Evolutionary conservation across 2,797 vertebrate genomes (phyloP), one percentile per base, ranked within the genome.

Genomic region (Peromyscus melanophrys): DNA sequence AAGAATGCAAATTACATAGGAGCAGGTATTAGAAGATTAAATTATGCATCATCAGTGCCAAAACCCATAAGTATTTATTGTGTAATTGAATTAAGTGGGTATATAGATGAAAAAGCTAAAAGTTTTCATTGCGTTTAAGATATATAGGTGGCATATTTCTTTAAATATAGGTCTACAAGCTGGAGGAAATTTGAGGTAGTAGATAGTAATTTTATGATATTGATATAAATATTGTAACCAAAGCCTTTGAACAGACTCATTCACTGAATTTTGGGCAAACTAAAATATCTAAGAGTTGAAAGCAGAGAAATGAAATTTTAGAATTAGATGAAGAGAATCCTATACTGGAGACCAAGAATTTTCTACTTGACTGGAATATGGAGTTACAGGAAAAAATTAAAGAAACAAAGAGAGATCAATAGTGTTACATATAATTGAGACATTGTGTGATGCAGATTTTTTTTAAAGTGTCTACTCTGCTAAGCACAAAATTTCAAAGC

Each of bases 121-220:
- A 81, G 2, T 92, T 77, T 84, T 19, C 0, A 63, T 23, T 85
- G 6, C 0, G 29, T 84, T n/a, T 73, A 27, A 25, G 27, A 61
- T 31, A 81, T 85, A n/a, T 92, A 61, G 65, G 55, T 86, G 8
- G 57, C 77, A 46, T 69, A 27, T 19, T 86, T 11, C 23, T 86
- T 13, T 27, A 57, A 40, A 81, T 80, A 57, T 67, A 27, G 7
- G 23, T 57, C 17, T 93, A 61, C 10, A 87, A 19, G 25, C 63
- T 96, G n/a, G 57, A 77, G 31, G 89, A 69, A 94, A 89, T 75
- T 63, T 90, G 63, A 21, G 34, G 19, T 57, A 57, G 40, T 65
- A 89, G 19, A 86, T 8, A 27, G 75, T 71, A 52, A 90, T 94
- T 82, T 96, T 89, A 34, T 49, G 8, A 65, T 89, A 93, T 12